These are phyloP conservation scores for Trachemys scripta DNA, from an alignment of 2,113 vertebrate species.

Conservation along the genomic window DNA sequence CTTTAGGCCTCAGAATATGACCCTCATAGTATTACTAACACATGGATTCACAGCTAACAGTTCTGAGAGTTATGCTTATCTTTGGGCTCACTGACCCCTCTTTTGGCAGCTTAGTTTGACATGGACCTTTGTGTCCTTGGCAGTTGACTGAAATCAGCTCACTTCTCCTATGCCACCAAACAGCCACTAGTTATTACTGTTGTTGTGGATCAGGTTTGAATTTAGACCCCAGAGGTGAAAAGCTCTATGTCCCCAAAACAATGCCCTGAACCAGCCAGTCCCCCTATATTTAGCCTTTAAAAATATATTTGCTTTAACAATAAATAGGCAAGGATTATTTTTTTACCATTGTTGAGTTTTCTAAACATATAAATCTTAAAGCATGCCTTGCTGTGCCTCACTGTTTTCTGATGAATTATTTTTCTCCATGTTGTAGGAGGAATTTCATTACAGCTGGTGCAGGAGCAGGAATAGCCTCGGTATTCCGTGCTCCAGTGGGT, in stretches of 20 bases:
- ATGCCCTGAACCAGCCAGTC: background rate
- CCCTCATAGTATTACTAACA: background rate
- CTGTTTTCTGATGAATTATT: background rate
- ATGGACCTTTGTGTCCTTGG: background rate
- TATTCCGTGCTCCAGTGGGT: constrained; percentile 37
- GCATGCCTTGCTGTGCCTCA: background rate
- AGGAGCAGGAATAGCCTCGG: background rate
- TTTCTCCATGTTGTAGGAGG: constrained; percentile 10
- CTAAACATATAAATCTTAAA: background rate
- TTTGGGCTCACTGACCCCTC: background rate
- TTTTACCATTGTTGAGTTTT: background rate
- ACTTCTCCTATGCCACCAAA: background rate
- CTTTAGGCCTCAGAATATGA: background rate
- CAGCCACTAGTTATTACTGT: background rate
- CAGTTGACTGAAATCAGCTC: background rate
- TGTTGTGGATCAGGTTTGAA: background rate
- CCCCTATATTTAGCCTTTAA: background rate
- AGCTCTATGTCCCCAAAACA: background rate
- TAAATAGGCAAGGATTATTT: fast-evolving
- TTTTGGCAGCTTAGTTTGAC: background rate
- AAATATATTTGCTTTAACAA: background rate
- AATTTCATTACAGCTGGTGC: constrained; percentile 51
- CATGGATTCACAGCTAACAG: background rate
- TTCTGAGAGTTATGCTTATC: background rate
- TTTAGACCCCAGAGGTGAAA: background rate